phyloP scores from a whole-genome alignment of 2,113 vertebrate species.

The Tupaia tana region DNA sequence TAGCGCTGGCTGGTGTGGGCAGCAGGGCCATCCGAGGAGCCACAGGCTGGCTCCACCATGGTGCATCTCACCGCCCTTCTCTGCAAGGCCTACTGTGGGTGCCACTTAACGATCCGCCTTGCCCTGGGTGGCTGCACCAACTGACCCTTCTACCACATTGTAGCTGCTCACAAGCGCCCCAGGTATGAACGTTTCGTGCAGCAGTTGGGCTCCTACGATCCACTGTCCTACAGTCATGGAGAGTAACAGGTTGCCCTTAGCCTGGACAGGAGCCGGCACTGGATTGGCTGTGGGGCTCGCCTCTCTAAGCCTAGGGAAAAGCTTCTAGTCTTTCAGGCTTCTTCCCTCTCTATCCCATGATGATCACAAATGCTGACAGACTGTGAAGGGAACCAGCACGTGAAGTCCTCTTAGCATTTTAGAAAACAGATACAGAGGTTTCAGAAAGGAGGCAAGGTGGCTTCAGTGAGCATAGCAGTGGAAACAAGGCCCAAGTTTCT shows the following conservation, averaged over 20 bases:
- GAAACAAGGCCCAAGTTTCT: neutral
- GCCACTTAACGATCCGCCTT: conserved; percentile 91
- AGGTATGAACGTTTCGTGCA: conserved; percentile 93
- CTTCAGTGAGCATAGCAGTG: neutral
- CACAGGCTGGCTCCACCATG: too few species aligned
- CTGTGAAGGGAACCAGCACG: conserved; percentile 66
- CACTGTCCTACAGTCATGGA: conserved; percentile 92
- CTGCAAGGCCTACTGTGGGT: conserved; percentile 88
- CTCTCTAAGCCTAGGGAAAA: conserved; percentile 92
- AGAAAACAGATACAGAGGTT: conserved; percentile 59
- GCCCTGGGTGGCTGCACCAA: conserved; percentile 93
- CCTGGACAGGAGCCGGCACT: conserved; percentile 92
- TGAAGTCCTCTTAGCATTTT: conserved; percentile 49
- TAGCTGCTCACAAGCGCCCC: conserved; percentile 91
- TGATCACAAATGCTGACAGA: conserved; percentile 83
- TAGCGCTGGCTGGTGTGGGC: too few species aligned
- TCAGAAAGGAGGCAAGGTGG: conserved; percentile 45
- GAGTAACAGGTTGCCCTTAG: conserved; percentile 94
- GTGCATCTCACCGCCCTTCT: conserved; percentile 79
- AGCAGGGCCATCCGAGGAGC: too few species aligned
- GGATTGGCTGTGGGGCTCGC: conserved; percentile 95
- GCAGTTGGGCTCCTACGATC: conserved; percentile 95
- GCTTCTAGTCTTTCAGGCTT: conserved; percentile 89
- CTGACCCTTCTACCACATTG: conserved; percentile 94
- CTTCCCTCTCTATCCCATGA: conserved; percentile 86